Conservation (phyloP, 2,113 vertebrate genomes). For the Smithornis capensis region DNA sequence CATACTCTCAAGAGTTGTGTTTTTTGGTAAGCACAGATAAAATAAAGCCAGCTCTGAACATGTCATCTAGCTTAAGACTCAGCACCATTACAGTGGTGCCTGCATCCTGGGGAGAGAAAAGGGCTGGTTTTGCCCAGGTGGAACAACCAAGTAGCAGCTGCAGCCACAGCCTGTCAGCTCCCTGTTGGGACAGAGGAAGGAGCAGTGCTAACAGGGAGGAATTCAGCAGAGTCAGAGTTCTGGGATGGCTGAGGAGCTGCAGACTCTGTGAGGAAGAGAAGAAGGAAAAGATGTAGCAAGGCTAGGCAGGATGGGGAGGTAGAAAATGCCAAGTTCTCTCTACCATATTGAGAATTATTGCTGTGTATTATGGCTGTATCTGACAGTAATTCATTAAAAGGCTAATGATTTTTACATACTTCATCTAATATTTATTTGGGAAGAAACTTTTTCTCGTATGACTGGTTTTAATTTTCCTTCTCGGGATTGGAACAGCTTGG, state of each 20-base stretch:
- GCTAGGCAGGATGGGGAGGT: neutral
- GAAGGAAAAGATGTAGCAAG: neutral
- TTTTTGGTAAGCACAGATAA: neutral
- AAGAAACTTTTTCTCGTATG: conserved; percentile 11
- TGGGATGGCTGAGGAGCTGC: neutral
- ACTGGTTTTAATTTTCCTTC: conserved; percentile 35
- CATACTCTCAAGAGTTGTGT: neutral
- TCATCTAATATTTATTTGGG: conserved; percentile 44
- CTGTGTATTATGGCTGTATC: conserved; percentile 1
- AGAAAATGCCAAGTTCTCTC: neutral
- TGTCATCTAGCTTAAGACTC: neutral
- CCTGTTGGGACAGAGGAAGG: neutral
- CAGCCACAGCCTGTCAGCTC: rapidly evolving
- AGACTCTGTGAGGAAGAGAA: neutral
- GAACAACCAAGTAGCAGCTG: neutral
- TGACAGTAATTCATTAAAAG: conserved; percentile 37
- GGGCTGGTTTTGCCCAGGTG: neutral
- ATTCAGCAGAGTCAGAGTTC: neutral
- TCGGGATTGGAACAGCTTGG: neutral
- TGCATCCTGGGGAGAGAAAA: neutral
- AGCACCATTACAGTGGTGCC: neutral
- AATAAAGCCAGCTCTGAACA: neutral
- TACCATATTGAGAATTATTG: neutral
- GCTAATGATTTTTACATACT: conserved; percentile 40
- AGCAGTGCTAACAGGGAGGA: neutral